Percentiles rank a stretch among this genome's conserved stretches.
These are phyloP conservation scores for Apodemus agrarius DNA, from an alignment of 2,797 vertebrate genomes.

Conservation along the genomic window DNA sequence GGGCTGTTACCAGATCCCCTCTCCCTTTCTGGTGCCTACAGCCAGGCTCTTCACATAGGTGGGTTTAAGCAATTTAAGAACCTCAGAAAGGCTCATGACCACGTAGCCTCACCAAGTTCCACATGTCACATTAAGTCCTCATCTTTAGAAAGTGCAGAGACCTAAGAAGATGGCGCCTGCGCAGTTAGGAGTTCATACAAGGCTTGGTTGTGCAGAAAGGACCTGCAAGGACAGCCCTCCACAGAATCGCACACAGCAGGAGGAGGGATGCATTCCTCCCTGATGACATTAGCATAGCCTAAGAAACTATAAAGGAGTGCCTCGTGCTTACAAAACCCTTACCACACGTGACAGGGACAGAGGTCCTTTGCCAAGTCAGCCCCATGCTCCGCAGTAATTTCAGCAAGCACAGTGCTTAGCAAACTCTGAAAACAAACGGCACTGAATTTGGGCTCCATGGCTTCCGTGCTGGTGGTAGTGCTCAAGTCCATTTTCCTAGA, in stretches of 20 bases:
- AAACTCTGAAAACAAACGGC: background rate
- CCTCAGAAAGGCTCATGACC: background rate
- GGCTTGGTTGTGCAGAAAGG: background rate
- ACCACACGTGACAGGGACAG: background rate
- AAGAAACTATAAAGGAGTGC: background rate
- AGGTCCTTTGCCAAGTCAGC: background rate
- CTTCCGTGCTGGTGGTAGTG: constrained; percentile 45
- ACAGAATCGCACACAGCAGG: background rate
- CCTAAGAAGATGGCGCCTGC: background rate
- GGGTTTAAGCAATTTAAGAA: too few species aligned
- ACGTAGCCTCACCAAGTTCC: background rate
- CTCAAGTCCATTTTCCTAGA: constrained; percentile 41
- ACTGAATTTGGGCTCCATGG: constrained; percentile 15
- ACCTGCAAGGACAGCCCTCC: background rate
- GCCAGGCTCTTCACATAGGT: background rate
- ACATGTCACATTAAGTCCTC: background rate
- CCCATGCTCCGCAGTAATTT: constrained; percentile 6
- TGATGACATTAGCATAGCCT: background rate
- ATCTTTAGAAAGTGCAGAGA: background rate
- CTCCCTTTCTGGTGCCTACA: background rate
- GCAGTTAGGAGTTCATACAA: background rate
- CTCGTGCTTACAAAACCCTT: background rate
- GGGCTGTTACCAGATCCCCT: background rate
- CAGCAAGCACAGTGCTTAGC: background rate
- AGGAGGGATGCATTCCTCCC: background rate